These are phyloP conservation scores for Euplagia quadripunctaria DNA, from an alignment of 2,888 invertebrate genomes.

Conservation along the genomic window DNA sequence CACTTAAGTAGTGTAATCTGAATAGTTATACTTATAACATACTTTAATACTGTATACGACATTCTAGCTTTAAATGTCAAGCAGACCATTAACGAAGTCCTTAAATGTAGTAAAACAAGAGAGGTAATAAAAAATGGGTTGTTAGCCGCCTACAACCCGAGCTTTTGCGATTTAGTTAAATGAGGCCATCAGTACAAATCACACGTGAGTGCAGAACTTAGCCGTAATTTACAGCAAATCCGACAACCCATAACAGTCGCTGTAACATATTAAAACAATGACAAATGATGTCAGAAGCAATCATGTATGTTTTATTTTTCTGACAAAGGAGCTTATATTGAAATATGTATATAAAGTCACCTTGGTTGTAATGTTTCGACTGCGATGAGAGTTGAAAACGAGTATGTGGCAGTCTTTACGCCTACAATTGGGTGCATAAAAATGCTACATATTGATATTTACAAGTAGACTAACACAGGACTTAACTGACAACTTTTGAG, in stretches of 20 bases:
- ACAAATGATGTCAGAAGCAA: background rate
- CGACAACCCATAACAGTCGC: background rate
- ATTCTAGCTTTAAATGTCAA: background rate
- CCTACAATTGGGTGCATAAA: no score
- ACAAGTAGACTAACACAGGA: no score
- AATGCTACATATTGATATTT: no score
- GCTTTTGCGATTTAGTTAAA: constrained; percentile 11
- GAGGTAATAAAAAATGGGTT: constrained; percentile 1
- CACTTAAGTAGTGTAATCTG: background rate
- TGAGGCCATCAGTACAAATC: constrained; percentile 12
- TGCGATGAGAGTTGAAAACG: background rate
- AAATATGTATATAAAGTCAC: no score
- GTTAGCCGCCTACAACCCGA: background rate
- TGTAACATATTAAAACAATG: constrained; percentile 1
- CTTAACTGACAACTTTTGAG: no score
- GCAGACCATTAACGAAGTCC: background rate
- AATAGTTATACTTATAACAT: background rate
- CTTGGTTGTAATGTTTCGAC: background rate
- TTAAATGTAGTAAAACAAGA: constrained; percentile 2
- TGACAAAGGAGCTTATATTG: background rate
- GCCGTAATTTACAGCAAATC: constrained; percentile 10
- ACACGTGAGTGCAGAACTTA: constrained; percentile 15
- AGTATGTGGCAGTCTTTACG: no score
- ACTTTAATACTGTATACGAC: background rate
- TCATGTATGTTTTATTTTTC: background rate